Evolutionary conservation across 2,113 vertebrate species (phyloP).

Genomic region (Passer domesticus): DNA sequence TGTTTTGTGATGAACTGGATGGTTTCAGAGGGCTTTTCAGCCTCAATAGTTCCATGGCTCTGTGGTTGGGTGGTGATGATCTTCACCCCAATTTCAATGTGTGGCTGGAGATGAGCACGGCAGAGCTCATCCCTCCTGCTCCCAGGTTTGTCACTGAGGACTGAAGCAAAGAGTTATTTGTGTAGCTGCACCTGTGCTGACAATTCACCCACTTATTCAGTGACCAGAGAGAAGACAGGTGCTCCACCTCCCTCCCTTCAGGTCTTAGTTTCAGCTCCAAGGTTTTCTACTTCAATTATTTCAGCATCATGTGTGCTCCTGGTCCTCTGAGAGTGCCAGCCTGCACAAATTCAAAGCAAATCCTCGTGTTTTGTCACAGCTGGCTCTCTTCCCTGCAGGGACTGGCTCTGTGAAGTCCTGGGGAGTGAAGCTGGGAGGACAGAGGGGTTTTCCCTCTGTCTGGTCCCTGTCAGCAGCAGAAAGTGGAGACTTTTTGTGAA

Average conservation of each 20-base stretch:
- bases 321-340: neutral
- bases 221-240: neutral
- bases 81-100: rapidly evolving
- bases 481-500: neutral
- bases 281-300: neutral
- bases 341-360: rapidly evolving
- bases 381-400: neutral
- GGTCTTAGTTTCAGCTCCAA: neutral
- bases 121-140: neutral
- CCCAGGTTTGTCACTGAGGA: neutral
- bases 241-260: neutral
- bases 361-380: neutral
- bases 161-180: neutral
- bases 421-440: neutral
- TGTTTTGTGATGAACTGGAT: neutral
- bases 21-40: neutral
- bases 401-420: neutral
- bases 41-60: neutral
- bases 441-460: neutral
- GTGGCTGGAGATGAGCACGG: rapidly evolving
- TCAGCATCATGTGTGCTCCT: too few relatives aligned
- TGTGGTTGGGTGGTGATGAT: neutral
- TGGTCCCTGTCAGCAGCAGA: neutral
- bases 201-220: neutral
- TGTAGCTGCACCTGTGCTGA: neutral